A percentile compares a stretch with the other conserved stretches of the same genome.
phyloP scores from a whole-genome alignment of 2,797 vertebrate species.

The Dermochelys coriacea region DNA sequence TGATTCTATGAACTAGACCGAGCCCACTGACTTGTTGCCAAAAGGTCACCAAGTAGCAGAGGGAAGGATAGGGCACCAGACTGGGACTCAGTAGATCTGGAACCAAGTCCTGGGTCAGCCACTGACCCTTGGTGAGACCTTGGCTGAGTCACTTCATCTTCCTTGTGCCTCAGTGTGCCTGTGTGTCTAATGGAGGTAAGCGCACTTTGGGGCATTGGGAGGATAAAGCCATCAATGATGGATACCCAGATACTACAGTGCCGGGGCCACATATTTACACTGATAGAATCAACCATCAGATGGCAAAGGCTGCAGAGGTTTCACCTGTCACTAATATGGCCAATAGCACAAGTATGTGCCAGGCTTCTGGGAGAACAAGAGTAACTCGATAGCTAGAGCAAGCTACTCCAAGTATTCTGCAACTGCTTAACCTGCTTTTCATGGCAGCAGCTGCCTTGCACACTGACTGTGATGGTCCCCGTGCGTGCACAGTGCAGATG shows the following conservation, averaged over 20 bases:
- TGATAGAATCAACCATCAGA: neutral
- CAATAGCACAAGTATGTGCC: neutral
- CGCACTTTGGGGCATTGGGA: neutral
- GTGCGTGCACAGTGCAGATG: neutral
- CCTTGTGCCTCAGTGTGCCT: neutral
- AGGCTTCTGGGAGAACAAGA: neutral
- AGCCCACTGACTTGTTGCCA: neutral
- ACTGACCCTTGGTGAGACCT: neutral
- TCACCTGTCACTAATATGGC: neutral
- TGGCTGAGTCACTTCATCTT: neutral
- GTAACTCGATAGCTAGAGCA: neutral
- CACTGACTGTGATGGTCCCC: neutral
- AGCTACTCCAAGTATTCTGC: neutral
- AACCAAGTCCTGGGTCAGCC: neutral
- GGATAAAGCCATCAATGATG: neutral
- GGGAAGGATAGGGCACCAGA: neutral
- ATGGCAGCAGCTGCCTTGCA: neutral
- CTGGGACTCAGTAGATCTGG: neutral
- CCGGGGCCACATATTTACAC: neutral
- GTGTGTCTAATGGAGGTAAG: neutral
- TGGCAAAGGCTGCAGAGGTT: neutral
- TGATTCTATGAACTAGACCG: too few species aligned
- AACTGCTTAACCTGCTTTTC: neutral
- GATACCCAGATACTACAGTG: too few species aligned
- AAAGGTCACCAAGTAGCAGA: neutral